Evolutionary conservation across 1,140 invertebrate genomes (phyloP).

Genomic region (Nephila pilipes): DNA sequence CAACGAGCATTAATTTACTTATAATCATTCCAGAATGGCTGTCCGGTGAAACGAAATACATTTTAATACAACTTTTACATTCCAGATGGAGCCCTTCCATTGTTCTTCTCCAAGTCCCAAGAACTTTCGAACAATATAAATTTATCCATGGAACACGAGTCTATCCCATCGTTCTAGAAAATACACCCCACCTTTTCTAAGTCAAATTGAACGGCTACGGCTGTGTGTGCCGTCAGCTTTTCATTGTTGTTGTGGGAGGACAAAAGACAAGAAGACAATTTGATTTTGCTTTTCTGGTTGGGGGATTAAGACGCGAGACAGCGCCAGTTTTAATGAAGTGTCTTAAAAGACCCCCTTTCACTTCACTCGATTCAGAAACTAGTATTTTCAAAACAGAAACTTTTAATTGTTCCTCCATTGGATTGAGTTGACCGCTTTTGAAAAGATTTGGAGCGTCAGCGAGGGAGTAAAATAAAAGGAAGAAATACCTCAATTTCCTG

Average conservation of each 20-base stretch:
- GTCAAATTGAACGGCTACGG: not conserved
- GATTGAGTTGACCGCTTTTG: conserved; percentile 16
- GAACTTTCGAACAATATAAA: conserved; percentile 7
- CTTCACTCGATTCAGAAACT: not conserved
- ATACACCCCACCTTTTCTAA: not conserved
- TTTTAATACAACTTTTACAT: not conserved
- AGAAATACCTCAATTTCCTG: conserved; percentile 1
- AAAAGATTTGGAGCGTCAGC: not conserved
- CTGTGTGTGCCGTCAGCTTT: not conserved
- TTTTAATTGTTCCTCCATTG: conserved; percentile 27
- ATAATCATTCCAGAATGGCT: too few species aligned
- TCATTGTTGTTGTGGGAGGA: not conserved
- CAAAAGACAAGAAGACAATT: conserved; percentile 25
- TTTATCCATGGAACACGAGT: not conserved
- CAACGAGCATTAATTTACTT: too few species aligned
- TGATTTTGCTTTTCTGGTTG: not conserved
- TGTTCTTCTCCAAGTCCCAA: not conserved
- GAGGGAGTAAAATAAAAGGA: not conserved
- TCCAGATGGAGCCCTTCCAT: not conserved
- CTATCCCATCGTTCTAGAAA: not conserved
- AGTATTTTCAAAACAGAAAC: conserved; percentile 17
- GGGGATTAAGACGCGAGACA: not conserved
- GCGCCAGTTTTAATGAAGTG: conserved; percentile 14
- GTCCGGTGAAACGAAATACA: not conserved
- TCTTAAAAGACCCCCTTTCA: not conserved